These are phyloP conservation scores for Elysia chlorotica DNA, from an alignment of 1,140 invertebrate genomes.

Conservation along the genomic window DNA sequence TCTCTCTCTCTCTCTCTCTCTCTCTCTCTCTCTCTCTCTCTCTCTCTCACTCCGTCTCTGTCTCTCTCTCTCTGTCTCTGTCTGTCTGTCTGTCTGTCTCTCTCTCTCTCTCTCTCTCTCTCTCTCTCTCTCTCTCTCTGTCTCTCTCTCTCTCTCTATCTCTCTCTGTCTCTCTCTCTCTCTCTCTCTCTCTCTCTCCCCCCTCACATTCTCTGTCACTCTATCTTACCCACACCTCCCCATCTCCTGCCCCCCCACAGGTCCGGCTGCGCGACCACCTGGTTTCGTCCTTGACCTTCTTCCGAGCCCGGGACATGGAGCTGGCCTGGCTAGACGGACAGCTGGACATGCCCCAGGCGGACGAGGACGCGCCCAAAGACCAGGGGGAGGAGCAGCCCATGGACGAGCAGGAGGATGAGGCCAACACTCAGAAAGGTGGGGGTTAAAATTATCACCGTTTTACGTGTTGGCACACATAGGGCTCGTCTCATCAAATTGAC, in stretches of 20 bases:
- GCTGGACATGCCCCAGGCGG: constrained; percentile 55
- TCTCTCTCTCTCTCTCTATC: not conserved
- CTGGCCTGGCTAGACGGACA: constrained; percentile 87
- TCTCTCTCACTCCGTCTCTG: not conserved
- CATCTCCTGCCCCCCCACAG: constrained; percentile 61
- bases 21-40: not conserved
- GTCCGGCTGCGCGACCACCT: constrained; percentile 87
- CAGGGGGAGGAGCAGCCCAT: constrained; percentile 38
- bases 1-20: not conserved
- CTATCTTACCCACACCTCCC: not conserved
- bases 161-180: not conserved
- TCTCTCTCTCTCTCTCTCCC: not conserved
- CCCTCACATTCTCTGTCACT: not conserved
- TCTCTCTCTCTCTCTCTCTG: not conserved
- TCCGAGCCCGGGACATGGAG: constrained; percentile 73
- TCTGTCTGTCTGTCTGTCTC: not conserved
- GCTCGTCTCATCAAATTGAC: too few relatives aligned
- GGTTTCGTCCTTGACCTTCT: constrained; percentile 86
- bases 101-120: not conserved
- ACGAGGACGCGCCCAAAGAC: too few relatives aligned
- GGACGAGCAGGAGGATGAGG: constrained; percentile 17
- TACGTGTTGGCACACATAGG: too few relatives aligned
- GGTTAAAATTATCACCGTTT: not conserved
- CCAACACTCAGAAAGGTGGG: constrained; percentile 18
- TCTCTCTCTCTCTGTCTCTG: not conserved